phyloP scores from a whole-genome alignment of 92 coral and sea anemone genomes.

The Phymanthus crucifer region DNA sequence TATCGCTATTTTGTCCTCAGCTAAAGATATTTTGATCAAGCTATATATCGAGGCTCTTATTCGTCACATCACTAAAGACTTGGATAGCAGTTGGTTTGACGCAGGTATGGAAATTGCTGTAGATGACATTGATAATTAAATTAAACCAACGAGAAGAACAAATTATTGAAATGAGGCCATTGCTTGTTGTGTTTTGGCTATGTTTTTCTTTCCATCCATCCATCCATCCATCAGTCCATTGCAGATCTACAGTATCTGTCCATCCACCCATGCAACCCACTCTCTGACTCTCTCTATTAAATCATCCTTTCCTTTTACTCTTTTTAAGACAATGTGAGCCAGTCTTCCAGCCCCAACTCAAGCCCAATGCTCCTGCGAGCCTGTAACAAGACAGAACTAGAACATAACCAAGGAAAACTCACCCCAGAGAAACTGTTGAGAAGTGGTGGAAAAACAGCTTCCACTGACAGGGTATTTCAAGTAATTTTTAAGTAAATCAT shows the following conservation, averaged over 20 bases:
- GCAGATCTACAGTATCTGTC: no score
- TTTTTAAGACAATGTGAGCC: conserved; percentile 8
- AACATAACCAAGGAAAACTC: conserved; percentile 12
- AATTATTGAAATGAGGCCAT: no score
- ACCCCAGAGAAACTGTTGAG: conserved; percentile 52
- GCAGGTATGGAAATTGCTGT: conserved; percentile 44
- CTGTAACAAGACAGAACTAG: conserved; percentile 10
- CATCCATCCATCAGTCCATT: neutral
- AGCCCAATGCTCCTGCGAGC: conserved; percentile 13
- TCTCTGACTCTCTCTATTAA: no score
- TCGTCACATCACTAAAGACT: conserved; percentile 56
- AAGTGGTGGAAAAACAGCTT: conserved; percentile 24
- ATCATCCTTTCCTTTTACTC: neutral
- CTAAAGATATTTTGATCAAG: conserved; percentile 61
- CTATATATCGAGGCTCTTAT: conserved; percentile 69
- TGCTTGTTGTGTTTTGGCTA: neutral
- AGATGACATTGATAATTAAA: no score
- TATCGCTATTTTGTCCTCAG: neutral
- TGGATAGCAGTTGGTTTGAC: conserved; percentile 40
- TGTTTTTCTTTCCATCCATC: no score
- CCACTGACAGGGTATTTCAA: conserved; percentile 48
- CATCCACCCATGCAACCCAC: neutral
- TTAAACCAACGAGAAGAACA: no score
- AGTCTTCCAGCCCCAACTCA: conserved; percentile 10
- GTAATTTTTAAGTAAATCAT: neutral